These are phyloP conservation scores for Argya squamiceps DNA, from an alignment of 2,797 vertebrate species.

Conservation along the genomic window DNA sequence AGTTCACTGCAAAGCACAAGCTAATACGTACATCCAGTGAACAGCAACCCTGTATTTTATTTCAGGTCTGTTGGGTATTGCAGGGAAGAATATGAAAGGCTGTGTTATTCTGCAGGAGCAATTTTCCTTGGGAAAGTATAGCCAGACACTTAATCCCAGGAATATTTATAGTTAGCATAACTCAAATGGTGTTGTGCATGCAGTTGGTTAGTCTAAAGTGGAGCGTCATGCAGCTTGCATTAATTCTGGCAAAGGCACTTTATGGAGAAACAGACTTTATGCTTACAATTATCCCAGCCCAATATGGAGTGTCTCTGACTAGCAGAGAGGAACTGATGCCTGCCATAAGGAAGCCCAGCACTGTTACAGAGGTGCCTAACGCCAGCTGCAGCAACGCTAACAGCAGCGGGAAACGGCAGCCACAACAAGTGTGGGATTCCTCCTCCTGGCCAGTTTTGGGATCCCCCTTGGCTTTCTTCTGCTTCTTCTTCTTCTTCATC, in stretches of 20 bases:
- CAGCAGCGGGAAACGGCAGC: conserved; percentile 92
- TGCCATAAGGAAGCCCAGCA: conserved; percentile 92
- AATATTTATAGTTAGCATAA: conserved; percentile 58
- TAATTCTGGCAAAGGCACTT: conserved; percentile 64
- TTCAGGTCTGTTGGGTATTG: neutral
- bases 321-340: conserved; percentile 88
- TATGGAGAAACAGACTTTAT: conserved; percentile 66
- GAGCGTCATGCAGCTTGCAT: conserved; percentile 67
- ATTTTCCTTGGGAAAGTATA: neutral
- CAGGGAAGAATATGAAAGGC: neutral
- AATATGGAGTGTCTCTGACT: conserved; percentile 94
- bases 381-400: conserved; percentile 91
- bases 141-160: conserved; percentile 2
- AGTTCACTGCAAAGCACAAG: neutral
- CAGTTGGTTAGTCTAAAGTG: conserved; percentile 71
- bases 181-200: conserved; percentile 58
- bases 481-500: conserved; percentile 60
- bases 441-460: conserved; percentile 66
- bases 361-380: conserved; percentile 84
- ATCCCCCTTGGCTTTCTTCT: conserved; percentile 66
- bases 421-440: conserved; percentile 83
- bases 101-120: neutral
- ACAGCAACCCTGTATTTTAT: neutral
- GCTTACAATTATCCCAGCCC: conserved; percentile 99
- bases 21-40: neutral